Percentiles rank a stretch among this genome's conserved stretches.
Conservation (phyloP, 2,113 vertebrate genomes). For the Phyllopteryx taeniolatus region DNA sequence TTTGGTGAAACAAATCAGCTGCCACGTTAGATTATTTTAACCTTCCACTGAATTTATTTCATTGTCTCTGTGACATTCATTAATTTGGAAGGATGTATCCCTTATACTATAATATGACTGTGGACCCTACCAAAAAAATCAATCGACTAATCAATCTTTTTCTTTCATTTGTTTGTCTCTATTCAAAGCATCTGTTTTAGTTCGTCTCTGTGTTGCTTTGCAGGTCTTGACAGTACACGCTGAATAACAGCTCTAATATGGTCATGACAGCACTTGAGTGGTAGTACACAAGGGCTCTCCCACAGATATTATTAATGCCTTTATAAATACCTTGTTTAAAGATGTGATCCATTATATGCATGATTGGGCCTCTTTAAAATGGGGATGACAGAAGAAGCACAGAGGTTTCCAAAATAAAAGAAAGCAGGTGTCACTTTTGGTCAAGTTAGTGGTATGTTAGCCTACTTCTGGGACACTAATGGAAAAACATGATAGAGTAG, state of each 20-base stretch:
- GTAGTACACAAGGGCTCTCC: conserved; percentile 11
- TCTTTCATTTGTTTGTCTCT: not conserved
- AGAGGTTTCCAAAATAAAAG: conserved; percentile 26
- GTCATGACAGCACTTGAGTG: conserved; percentile 19
- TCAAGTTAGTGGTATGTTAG: not conserved
- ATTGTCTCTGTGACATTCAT: too few relatives aligned
- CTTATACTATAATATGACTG: too few relatives aligned
- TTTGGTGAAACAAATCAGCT: too few relatives aligned
- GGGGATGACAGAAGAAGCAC: conserved; percentile 1
- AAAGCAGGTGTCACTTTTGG: not conserved
- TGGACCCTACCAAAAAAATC: too few relatives aligned
- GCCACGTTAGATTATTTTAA: too few relatives aligned
- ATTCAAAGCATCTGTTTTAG: not conserved
- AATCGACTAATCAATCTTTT: too few relatives aligned
- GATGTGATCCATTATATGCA: conserved; percentile 42
- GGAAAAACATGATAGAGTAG: not conserved
- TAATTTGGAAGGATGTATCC: too few relatives aligned
- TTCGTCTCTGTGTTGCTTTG: not conserved
- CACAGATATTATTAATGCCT: conserved; percentile 15
- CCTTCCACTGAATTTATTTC: too few relatives aligned
- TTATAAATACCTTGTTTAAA: conserved; percentile 24
- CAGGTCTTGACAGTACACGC: not conserved
- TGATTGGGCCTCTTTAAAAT: conserved; percentile 33
- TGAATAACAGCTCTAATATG: conserved; percentile 3
- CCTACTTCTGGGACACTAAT: not conserved